These are phyloP conservation scores for Hemicrepidius hirtus DNA, from an alignment of 2,888 invertebrate species.

Conservation along the genomic window DNA sequence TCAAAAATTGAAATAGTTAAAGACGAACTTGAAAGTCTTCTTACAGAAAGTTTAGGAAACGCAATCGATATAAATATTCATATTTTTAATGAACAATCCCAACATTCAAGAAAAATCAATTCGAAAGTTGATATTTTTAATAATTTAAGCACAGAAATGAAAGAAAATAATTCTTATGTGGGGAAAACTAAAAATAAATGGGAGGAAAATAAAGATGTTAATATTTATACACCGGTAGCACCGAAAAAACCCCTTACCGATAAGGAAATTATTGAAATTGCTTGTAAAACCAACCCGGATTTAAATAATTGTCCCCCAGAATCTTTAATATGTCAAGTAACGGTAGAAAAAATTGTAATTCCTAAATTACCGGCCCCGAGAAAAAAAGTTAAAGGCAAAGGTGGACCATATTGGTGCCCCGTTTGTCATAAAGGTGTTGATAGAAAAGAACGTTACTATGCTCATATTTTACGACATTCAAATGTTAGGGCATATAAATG, in stretches of 20 bases:
- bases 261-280: constrained; percentile 28
- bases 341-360: constrained; percentile 23
- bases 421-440: constrained; percentile 11
- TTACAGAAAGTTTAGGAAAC: constrained; percentile 15
- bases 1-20: background rate
- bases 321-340: constrained; percentile 29
- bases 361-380: background rate
- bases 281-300: constrained; percentile 26
- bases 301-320: constrained; percentile 1
- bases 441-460: constrained; percentile 7
- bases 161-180: background rate
- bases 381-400: too few relatives aligned
- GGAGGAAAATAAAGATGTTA: background rate
- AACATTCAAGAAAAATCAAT: background rate
- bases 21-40: constrained; percentile 15
- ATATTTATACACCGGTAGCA: too few relatives aligned
- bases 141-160: background rate
- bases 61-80: constrained; percentile 1
- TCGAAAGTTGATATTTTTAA: background rate
- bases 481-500: constrained; percentile 29
- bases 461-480: constrained; percentile 29
- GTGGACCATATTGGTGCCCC: constrained; percentile 23
- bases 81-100: background rate
- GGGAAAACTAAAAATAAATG: background rate
- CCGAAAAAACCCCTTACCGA: too few relatives aligned